Evolutionary conservation across 2,113 vertebrate genomes (phyloP).

Genomic region (Taurulus bubalis): DNA sequence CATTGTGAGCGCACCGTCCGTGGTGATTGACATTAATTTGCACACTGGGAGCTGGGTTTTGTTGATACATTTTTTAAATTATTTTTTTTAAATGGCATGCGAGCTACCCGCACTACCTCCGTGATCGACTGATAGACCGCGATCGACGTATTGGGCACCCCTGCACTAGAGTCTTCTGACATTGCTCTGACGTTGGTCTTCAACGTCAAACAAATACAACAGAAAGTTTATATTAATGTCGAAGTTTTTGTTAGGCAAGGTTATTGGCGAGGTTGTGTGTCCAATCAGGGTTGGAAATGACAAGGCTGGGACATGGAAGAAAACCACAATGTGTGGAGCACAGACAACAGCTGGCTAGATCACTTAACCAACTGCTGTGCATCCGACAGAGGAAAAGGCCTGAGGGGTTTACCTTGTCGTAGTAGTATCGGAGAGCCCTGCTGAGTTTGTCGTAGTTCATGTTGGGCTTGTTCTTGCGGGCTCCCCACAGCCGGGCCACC

Average conservation of each 20-base stretch:
- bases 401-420: conserved; percentile 89
- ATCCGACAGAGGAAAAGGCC: not conserved
- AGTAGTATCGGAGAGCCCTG: conserved; percentile 98
- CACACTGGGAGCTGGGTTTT: too few species aligned
- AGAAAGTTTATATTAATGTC: not conserved
- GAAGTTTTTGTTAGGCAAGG: not conserved
- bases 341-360: not conserved
- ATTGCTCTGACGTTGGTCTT: not conserved
- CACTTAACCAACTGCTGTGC: not conserved
- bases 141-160: too few species aligned
- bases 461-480: conserved; percentile 97
- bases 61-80: too few species aligned
- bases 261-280: not conserved
- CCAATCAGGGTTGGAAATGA: not conserved
- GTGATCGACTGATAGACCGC: too few species aligned
- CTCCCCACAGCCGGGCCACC: conserved; percentile 97
- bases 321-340: not conserved
- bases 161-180: not conserved
- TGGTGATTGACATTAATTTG: too few species aligned
- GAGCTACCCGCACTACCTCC: too few species aligned
- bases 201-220: not conserved
- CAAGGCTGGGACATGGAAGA: not conserved
- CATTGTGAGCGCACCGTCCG: too few species aligned
- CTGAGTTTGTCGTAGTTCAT: conserved; percentile 99
- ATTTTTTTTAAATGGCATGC: too few species aligned